phyloP scores from a whole-genome alignment of 1,140 invertebrate species.

The Drosophila willistoni region DNA sequence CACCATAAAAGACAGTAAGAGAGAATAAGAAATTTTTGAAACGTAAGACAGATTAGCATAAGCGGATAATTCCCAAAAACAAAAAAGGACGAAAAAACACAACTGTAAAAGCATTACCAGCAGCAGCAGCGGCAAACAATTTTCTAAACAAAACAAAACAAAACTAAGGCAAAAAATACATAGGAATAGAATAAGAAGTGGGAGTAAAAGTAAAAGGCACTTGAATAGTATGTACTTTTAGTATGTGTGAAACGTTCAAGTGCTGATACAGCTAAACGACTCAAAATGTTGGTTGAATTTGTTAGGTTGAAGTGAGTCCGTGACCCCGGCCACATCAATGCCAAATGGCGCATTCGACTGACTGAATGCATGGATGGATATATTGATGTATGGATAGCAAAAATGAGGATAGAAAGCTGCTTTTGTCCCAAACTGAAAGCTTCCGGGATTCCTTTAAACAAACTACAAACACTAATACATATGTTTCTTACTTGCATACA shows the following conservation, averaged over 20 bases:
- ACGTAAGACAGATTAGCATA: slow-evolving; percentile 80
- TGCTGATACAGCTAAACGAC: slow-evolving; percentile 48
- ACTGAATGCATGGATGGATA: slow-evolving; percentile 1
- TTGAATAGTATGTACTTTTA: neutral
- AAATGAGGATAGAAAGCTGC: slow-evolving; percentile 4
- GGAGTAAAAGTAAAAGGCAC: slow-evolving; percentile 18
- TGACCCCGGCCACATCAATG: slow-evolving; percentile 29
- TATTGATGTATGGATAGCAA: slow-evolving; percentile 5
- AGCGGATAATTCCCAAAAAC: slow-evolving; percentile 69
- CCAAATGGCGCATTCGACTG: slow-evolving; percentile 16
- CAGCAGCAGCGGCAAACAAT: slow-evolving; percentile 18
- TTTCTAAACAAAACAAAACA: slow-evolving; percentile 23
- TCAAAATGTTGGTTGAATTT: neutral
- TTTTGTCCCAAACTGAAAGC: slow-evolving; percentile 10
- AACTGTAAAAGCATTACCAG: slow-evolving; percentile 18
- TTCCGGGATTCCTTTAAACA: neutral
- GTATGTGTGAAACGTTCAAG: slow-evolving; percentile 67
- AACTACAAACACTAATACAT: slow-evolving; percentile 1
- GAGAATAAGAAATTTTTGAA: slow-evolving; percentile 65
- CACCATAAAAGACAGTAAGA: slow-evolving; percentile 30
- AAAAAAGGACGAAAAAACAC: slow-evolving; percentile 35
- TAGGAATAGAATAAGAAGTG: slow-evolving; percentile 15
- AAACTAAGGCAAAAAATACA: slow-evolving; percentile 11
- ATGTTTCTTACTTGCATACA: neutral
- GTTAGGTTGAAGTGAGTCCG: slow-evolving; percentile 7